Percentiles rank a stretch among this genome's conserved stretches.
phyloP scores from a whole-genome alignment of 2,888 invertebrate species.

The Acronicta psi region DNA sequence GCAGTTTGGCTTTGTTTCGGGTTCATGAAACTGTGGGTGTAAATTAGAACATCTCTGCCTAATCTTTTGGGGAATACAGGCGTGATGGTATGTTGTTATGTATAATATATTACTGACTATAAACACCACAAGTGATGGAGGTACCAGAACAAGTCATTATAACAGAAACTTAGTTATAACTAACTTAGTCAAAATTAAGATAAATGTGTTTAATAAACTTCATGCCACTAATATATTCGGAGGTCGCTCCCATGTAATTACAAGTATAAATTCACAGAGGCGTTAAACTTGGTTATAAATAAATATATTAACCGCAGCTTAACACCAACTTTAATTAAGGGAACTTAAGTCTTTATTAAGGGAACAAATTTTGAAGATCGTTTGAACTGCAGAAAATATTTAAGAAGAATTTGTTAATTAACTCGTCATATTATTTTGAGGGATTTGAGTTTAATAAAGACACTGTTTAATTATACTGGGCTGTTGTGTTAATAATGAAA shows the following conservation, averaged over 20 bases:
- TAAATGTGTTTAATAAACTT: slow-evolving; percentile 68
- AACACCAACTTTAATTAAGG: slow-evolving; percentile 53
- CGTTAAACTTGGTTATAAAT: slow-evolving; percentile 50
- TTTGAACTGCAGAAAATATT: slow-evolving; percentile 45
- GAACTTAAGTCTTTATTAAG: slow-evolving; percentile 53
- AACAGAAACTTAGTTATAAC: slow-evolving; percentile 39
- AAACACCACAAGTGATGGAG: slow-evolving; percentile 12
- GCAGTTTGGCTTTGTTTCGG: too few relatives aligned
- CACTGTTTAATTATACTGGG: slow-evolving; percentile 12
- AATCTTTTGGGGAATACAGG: too few relatives aligned
- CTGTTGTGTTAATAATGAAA: too few relatives aligned
- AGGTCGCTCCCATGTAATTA: slow-evolving; percentile 58
- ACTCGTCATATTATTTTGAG: slow-evolving; percentile 45
- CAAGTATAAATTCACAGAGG: slow-evolving; percentile 62
- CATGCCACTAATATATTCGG: slow-evolving; percentile 54
- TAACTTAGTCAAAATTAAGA: slow-evolving; percentile 65
- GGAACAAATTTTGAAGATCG: slow-evolving; percentile 59
- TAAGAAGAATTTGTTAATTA: slow-evolving; percentile 54
- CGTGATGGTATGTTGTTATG: too few relatives aligned
- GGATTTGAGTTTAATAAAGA: slow-evolving; percentile 43
- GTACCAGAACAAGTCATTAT: slow-evolving; percentile 42
- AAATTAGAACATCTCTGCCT: too few relatives aligned
- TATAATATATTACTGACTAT: too few relatives aligned
- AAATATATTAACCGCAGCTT: slow-evolving; percentile 57
- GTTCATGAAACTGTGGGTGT: too few relatives aligned